Evolutionary conservation across 1,140 invertebrate species (phyloP), one percentile per base, ranked within the genome.

Genomic region (Uloborus diversus): DNA sequence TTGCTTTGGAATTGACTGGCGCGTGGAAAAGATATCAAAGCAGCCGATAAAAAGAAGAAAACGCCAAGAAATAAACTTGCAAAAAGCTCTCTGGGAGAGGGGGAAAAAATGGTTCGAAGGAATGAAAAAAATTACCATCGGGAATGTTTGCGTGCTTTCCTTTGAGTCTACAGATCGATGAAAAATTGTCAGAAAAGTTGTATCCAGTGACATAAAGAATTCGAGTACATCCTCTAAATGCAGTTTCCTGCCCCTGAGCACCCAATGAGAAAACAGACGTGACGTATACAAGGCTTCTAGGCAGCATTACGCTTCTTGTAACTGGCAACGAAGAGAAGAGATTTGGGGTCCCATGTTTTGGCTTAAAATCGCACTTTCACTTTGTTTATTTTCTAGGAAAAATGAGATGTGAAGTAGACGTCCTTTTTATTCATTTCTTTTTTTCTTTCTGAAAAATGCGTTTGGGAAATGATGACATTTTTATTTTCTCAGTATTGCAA

Each of bases 151-250:
- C 57, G n/a, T 51, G n/a, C 56, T 42, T 59, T 32, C 33, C 23
- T 37, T 35, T 20, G 17, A 17, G 23, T 23, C 25, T 13, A 4
- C 25, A 59, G 62, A 78, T 78, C 73, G 73, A 75, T 66, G 62
- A 65, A 78, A 78, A 78, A 78, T 78, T 78, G 73, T 78, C 73
- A 78, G 61, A 78, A 78, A 78, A 78, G 61, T 78, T 66, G 62
- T 66, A 78, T 78, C 61, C 49, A 65, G 62, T 78, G 73, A 66
- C 62, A 78, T 78, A 66, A 66, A 78, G 73, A 78, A 78, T 78
- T 78, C 73, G 73, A 78, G 73, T 65, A 66, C 73, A 78, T 78
- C 73, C 62, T 78, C 73, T 78, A 78, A 78, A 78, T 65, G 73
- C 62, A 78, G 73, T 78, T 78, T 66, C 62, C 61, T 78, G 61